Percentiles rank a stretch among this genome's conserved stretches.
phyloP scores from a whole-genome alignment of 2,888 invertebrate genomes.

The Keiferia lycopersicella region DNA sequence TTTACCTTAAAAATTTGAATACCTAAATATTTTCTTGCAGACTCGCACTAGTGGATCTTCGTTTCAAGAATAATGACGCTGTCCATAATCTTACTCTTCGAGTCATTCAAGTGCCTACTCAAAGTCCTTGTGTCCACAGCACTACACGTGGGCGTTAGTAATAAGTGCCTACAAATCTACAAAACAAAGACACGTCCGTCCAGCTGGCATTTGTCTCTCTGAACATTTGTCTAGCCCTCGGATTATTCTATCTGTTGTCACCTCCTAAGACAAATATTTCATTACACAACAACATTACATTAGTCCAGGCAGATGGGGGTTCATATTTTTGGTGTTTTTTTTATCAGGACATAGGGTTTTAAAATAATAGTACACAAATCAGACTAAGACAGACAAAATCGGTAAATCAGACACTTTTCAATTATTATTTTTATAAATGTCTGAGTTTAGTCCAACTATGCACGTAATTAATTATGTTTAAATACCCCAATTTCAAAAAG shows the following conservation, averaged over 20 bases:
- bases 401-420: too few relatives aligned
- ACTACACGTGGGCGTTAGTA: slow-evolving; percentile 48
- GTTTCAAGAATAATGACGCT: background rate
- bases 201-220: slow-evolving; percentile 33
- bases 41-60: background rate
- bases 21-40: too few relatives aligned
- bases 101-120: background rate
- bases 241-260: slow-evolving; percentile 46
- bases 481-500: too few relatives aligned
- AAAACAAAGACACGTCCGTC: slow-evolving; percentile 56
- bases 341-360: too few relatives aligned
- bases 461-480: too few relatives aligned
- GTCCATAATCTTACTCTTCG: background rate
- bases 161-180: slow-evolving; percentile 52
- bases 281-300: slow-evolving; percentile 15
- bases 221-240: slow-evolving; percentile 62
- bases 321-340: too few relatives aligned
- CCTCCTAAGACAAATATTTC: slow-evolving; percentile 30
- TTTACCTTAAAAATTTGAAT: too few relatives aligned
- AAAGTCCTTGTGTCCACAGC: background rate
- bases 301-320: background rate
- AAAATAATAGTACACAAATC: too few relatives aligned
- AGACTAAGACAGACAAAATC: too few relatives aligned
- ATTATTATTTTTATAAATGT: too few relatives aligned
- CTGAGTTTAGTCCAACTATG: too few relatives aligned